A percentile compares a stretch with the other conserved stretches of the same genome.
Evolutionary conservation across 2,888 invertebrate species (phyloP).

Genomic region (Drosophila ezoana): DNA sequence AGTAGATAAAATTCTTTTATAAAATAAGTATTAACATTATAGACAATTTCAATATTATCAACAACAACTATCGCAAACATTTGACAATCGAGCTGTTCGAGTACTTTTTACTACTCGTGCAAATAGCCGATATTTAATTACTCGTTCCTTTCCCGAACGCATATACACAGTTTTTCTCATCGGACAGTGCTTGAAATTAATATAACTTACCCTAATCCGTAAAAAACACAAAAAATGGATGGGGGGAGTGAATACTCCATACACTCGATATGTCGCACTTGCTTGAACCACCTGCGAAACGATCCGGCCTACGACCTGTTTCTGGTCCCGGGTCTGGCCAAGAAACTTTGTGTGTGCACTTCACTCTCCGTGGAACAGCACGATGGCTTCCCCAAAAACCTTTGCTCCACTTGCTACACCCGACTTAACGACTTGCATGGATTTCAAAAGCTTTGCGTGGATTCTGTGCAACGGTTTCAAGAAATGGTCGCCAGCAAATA

Average conservation of each 20-base stretch:
- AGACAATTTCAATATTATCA: neutral
- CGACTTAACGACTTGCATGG: conserved; percentile 78
- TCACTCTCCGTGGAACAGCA: conserved; percentile 78
- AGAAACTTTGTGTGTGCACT: conserved; percentile 81
- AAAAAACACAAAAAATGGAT: conserved; percentile 45
- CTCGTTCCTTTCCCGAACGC: conserved; percentile 52
- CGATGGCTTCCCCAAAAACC: conserved; percentile 81
- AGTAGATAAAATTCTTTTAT: neutral
- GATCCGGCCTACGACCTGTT: conserved; percentile 73
- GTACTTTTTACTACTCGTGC: conserved; percentile 3
- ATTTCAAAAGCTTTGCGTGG: conserved; percentile 79
- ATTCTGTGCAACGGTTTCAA: conserved; percentile 78
- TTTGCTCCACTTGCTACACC: conserved; percentile 74
- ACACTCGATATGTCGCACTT: conserved; percentile 82
- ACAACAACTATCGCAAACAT: neutral
- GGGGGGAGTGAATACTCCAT: conserved; percentile 59
- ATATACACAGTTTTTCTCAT: conserved; percentile 53
- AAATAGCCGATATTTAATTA: conserved; percentile 43
- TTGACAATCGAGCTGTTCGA: conserved; percentile 8
- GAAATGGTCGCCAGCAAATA: conserved; percentile 63
- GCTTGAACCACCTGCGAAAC: conserved; percentile 70
- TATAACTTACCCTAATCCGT: neutral
- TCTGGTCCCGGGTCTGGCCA: conserved; percentile 76
- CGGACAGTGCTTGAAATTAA: conserved; percentile 18
- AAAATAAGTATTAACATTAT: neutral